Percentiles rank a stretch among this genome's conserved stretches.
phyloP scores from a whole-genome alignment of 2,888 invertebrate species.

The Deilephila porcellus region DNA sequence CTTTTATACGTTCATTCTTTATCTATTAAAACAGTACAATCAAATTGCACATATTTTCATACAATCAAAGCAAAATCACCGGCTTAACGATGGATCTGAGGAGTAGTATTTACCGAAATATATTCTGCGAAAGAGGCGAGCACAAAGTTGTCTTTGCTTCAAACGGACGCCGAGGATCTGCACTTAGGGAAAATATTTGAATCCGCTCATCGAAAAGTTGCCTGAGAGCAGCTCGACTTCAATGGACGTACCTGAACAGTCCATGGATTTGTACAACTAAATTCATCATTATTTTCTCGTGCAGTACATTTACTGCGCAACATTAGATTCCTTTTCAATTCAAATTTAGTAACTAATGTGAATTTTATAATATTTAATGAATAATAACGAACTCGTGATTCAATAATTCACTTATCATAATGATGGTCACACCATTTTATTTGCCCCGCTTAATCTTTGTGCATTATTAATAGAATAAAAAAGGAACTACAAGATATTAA shows the following conservation, averaged over 20 bases:
- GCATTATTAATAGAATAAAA: too few species aligned
- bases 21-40: background rate
- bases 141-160: constrained; percentile 58
- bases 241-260: constrained; percentile 60
- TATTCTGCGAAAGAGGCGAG: constrained; percentile 51
- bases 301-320: background rate
- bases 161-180: constrained; percentile 61
- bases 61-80: constrained; percentile 33
- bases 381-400: too few species aligned
- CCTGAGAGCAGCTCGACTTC: constrained; percentile 48
- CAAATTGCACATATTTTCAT: background rate
- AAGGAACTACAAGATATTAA: too few species aligned
- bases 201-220: constrained; percentile 65
- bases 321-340: background rate
- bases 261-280: constrained; percentile 52
- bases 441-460: too few species aligned
- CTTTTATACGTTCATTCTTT: background rate
- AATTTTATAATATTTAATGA: too few species aligned
- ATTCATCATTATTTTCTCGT: constrained; percentile 57
- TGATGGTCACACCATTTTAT: too few species aligned
- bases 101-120: constrained; percentile 56
- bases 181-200: constrained; percentile 74
- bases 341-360: background rate
- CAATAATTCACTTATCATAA: too few species aligned
- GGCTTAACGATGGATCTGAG: constrained; percentile 48